Conservation (phyloP, 37 sponge, comb jelly and placozoan species). For the Chondrilla cf. caribensis region DNA sequence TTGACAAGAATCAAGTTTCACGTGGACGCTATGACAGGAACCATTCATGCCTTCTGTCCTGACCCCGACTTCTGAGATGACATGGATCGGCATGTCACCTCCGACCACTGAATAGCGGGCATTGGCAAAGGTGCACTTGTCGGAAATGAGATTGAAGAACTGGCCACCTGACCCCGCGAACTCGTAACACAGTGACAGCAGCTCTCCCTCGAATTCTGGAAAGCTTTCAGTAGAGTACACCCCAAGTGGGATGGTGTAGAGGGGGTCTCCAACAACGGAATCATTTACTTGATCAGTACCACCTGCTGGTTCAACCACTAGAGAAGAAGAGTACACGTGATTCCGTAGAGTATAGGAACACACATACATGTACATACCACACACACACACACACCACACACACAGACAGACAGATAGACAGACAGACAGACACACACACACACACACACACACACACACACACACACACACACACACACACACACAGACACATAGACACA, state of each 20-base stretch:
- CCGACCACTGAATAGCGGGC: conserved; percentile 31
- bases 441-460: no score
- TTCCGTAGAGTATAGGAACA: no score
- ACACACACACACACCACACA: no score
- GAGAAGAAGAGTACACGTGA: no score
- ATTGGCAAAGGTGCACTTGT: conserved; percentile 60
- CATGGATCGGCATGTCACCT: conserved; percentile 6
- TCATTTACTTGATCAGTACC: neutral
- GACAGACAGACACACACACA: no score
- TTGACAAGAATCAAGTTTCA: conserved; percentile 38
- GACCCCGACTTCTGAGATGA: conserved; percentile 53
- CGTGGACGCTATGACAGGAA: conserved; percentile 28
- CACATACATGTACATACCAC: no score
- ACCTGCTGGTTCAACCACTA: neutral
- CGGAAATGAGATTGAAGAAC: conserved; percentile 54
- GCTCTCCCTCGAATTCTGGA: neutral
- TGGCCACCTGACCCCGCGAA: conserved; percentile 31
- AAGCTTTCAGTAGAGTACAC: no score
- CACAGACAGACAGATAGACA: no score
- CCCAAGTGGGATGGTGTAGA: neutral
- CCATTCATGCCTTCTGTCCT: conserved; percentile 24
- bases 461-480: no score
- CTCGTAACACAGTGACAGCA: conserved; percentile 56
- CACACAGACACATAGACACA: no score
- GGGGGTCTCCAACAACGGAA: conserved; percentile 12